Percentiles rank a stretch among this genome's conserved stretches.
phyloP scores from a whole-genome alignment of 2,888 invertebrate species.

The Cyaniris semiargus region DNA sequence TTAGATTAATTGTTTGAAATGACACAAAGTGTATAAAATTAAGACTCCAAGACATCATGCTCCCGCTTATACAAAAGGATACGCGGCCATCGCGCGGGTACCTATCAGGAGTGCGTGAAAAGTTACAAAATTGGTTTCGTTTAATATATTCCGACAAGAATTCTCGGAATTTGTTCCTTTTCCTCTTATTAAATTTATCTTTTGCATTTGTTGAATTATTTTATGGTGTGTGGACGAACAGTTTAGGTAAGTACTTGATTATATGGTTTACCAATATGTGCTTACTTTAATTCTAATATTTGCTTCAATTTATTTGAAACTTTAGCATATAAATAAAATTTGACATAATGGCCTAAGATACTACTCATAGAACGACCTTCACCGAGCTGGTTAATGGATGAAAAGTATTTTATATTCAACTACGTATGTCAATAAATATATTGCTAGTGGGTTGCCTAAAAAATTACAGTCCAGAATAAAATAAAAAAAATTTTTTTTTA shows the following conservation, averaged over 20 bases:
- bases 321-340: not conserved
- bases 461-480: too few relatives aligned
- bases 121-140: slow-evolving; percentile 87
- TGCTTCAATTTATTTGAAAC: too few relatives aligned
- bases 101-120: slow-evolving; percentile 85
- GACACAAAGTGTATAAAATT: slow-evolving; percentile 57
- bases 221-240: slow-evolving; percentile 95
- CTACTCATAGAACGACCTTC: too few relatives aligned
- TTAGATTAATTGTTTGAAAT: slow-evolving; percentile 62
- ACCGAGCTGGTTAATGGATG: too few relatives aligned
- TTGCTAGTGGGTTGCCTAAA: too few relatives aligned
- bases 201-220: slow-evolving; percentile 98
- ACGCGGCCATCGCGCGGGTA: slow-evolving; percentile 77
- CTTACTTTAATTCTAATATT: too few relatives aligned
- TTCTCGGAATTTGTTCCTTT: slow-evolving; percentile 95
- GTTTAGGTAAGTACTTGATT: slow-evolving; percentile 82
- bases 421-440: too few relatives aligned
- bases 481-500: too few relatives aligned
- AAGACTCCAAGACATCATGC: slow-evolving; percentile 76
- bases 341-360: too few relatives aligned
- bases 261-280: not conserved
- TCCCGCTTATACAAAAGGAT: slow-evolving; percentile 89
- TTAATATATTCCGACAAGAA: slow-evolving; percentile 95
- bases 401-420: too few relatives aligned
- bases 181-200: slow-evolving; percentile 94